Conservation (phyloP, 2,113 vertebrate species). For the Manacus vitellinus region DNA sequence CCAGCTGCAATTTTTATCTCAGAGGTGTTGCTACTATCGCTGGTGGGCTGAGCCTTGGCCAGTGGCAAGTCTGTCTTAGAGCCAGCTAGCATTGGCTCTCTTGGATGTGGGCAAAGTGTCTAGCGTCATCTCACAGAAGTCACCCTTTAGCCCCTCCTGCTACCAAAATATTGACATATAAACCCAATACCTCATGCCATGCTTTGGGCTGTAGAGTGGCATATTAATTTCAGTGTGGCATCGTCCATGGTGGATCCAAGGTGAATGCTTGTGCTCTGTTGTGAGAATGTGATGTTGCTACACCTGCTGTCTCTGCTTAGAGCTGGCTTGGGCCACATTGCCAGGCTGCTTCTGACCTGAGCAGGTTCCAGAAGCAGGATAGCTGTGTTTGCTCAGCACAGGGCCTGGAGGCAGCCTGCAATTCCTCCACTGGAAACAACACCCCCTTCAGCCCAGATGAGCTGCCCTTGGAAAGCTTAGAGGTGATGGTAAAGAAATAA, state of each 20-base stretch:
- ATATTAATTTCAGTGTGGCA: not conserved
- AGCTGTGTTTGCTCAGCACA: not conserved
- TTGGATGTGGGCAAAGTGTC: accelerated
- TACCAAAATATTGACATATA: not conserved
- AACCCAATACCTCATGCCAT: not conserved
- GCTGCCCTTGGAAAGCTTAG: not conserved
- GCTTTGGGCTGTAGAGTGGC: not conserved
- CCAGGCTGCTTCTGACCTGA: not conserved
- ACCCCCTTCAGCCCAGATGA: not conserved
- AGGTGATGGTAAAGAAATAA: accelerated
- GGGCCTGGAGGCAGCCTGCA: not conserved
- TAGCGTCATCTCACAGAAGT: not conserved
- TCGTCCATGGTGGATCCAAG: not conserved
- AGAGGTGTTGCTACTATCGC: accelerated
- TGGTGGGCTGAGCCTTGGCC: not conserved
- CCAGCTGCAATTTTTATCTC: not conserved
- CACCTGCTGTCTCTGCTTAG: not conserved
- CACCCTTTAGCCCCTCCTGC: not conserved
- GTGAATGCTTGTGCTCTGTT: not conserved
- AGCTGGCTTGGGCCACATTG: not conserved
- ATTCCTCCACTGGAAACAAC: not conserved
- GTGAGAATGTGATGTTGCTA: accelerated
- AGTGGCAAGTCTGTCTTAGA: not conserved
- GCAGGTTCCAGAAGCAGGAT: not conserved
- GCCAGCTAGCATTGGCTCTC: accelerated